Evolutionary conservation across 2,888 invertebrate genomes (phyloP), one percentile per base, ranked within the genome.

Genomic region (Anaspis maculata): DNA sequence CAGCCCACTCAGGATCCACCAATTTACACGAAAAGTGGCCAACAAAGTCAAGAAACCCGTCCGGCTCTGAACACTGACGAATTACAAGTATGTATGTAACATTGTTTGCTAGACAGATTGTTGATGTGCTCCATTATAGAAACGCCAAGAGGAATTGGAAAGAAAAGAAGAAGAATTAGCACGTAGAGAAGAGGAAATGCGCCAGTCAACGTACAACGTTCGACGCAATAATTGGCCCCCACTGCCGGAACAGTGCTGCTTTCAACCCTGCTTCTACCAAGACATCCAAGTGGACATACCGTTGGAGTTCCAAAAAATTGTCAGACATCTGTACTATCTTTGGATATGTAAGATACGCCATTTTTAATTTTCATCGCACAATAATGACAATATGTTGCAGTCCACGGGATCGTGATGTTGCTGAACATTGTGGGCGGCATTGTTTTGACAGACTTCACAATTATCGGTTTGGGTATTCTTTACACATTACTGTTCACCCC

Each of bases 221-320:
- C 68, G 90, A 48, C 75, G 85, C 49, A 96, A 98, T 66, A 99
- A 98, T 69, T 99, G 96, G 95, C 98, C 98, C 1, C 98, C 98
- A 0, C 66, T 99, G 44, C 97, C 98, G 1, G 80, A 84, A 32
- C 83, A 84, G 57, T 89, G 88, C 54, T 94, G 91, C 39, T 77
- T 96, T 41, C 90, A 95, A 61, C 97, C 98, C 0, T 99, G 98
- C 66, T 98, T 99, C 71, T 97, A 97, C 67, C 97, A 98, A 73
- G 97, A 99, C 66, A 95, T 99, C 52, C 90, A 91, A 64, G 88
- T 98, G 27, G 98, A 99, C 62, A 99, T 99, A 64, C 95, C 96
- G 13, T 73, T 89, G 28, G 95, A 97, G 65, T 98, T 98, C 70
- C 97, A 98, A 67, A 85, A 85, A 66, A 83, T 95, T 52, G 97